phyloP scores from a whole-genome alignment of 1,140 invertebrate species.

The Drosophila kepulauana region DNA sequence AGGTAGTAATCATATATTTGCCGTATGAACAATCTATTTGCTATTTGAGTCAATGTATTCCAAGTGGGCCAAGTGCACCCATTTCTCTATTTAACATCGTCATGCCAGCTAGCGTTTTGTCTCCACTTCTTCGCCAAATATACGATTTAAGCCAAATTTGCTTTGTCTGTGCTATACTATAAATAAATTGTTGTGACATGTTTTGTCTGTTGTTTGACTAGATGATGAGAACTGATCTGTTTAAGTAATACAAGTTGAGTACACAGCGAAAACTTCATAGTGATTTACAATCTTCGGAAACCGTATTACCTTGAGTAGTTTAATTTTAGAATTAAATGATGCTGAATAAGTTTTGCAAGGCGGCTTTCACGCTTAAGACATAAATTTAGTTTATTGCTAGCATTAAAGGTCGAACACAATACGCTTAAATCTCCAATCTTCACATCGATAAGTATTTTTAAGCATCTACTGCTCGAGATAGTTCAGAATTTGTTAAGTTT shows the following conservation, averaged over 20 bases:
- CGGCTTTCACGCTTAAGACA: constrained; percentile 63
- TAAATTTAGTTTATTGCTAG: constrained; percentile 70
- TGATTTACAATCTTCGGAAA: constrained; percentile 21
- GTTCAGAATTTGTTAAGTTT: background rate
- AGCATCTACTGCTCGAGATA: constrained; percentile 27
- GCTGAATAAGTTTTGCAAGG: constrained; percentile 34
- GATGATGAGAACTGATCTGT: constrained; percentile 11
- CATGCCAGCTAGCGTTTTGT: constrained; percentile 8
- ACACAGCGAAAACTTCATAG: background rate
- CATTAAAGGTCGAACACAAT: constrained; percentile 52
- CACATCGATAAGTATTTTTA: constrained; percentile 33
- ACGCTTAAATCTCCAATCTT: constrained; percentile 42
- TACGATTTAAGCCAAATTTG: constrained; percentile 16
- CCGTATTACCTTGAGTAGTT: background rate
- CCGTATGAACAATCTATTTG: constrained; percentile 22
- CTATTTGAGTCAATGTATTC: constrained; percentile 19
- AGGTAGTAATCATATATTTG: constrained; percentile 3
- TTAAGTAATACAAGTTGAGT: constrained; percentile 10
- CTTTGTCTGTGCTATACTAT: constrained; percentile 15
- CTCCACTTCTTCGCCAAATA: constrained; percentile 21
- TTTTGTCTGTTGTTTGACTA: background rate
- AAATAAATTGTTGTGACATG: constrained; percentile 22
- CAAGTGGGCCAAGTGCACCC: background rate
- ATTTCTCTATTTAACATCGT: background rate
- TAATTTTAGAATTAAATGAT: constrained; percentile 22